Base-by-base conservation (phyloP, 2,888 invertebrate genomes). In the Cyaniris semiargus region DNA sequence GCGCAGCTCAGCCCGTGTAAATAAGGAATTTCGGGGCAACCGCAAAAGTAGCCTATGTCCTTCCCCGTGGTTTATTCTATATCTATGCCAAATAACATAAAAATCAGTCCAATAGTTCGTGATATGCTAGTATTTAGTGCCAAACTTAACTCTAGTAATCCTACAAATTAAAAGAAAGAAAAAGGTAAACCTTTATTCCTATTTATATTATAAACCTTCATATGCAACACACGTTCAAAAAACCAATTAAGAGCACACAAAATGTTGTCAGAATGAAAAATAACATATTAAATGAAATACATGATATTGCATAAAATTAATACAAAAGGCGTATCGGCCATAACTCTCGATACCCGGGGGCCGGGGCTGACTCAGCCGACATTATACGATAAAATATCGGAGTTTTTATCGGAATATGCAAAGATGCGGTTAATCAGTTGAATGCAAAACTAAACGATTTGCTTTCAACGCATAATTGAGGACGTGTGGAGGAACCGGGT, bases 251-350 rank as follows among this genome's bases (percentile, higher is more conserved):
- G 27, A 15, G 27, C 15, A 31, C 23, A 60, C 13, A 5, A 27
- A 13, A 27, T 66, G 66, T 66, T 66, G 71, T 38, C 71, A 71
- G 71, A 10, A 71, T 71, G 23, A 71, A 71, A 71, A 71, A 71
- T 71, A 38, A 71, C 71, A 71, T 71, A 71, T 38, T 71, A 38
- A 71, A 71, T 71, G 71, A 38, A 71, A 71, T 71, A 34, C 71
- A 71, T 71, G 71, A 71, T 71, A 38, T 38, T 34, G 71, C 71
- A 71, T 38, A 71, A 71, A 71, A 71, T 71, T 71, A 71, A 71
- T 71, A 71, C 71, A 71, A 71, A 71, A 21, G 27, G 27, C 27
- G 66, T 66, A 66, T 66, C 66, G 66, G 15, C 66, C 27, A 66
- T 66, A 66, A 66, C 66, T 66, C 66, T 66, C 66, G 27, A 66